Percentiles rank a stretch among this genome's conserved stretches.
Conservation (phyloP, 2,888 invertebrate genomes). For the Xestia ashworthii region DNA sequence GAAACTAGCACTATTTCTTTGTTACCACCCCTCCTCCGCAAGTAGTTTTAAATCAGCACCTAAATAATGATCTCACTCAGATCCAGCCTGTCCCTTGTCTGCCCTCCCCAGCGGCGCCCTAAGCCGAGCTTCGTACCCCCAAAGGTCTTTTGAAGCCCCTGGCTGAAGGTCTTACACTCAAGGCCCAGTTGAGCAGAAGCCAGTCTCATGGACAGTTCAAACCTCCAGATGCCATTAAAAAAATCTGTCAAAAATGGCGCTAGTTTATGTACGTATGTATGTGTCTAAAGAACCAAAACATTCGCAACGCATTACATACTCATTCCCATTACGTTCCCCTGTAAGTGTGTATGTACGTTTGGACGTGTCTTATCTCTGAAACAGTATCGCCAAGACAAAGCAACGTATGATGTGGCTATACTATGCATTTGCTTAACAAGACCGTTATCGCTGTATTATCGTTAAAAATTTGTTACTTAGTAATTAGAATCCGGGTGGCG, state of each 20-base stretch:
- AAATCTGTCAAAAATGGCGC: background rate
- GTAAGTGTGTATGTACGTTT: constrained; percentile 57
- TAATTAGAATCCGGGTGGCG: constrained; percentile 62
- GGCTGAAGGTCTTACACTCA: no score
- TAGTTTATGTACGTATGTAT: background rate
- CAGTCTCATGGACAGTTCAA: no score
- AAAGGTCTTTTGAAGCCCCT: no score
- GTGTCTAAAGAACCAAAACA: background rate
- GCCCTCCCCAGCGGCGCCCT: no score
- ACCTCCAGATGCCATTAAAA: no score
- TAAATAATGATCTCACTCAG: no score
- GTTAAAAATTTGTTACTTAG: constrained; percentile 72
- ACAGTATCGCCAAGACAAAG: constrained; percentile 71
- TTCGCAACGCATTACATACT: constrained; percentile 23
- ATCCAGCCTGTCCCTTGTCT: no score
- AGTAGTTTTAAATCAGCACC: no score
- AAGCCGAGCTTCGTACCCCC: no score
- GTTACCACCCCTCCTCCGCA: no score
- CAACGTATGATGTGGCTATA: constrained; percentile 69
- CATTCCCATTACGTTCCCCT: constrained; percentile 28
- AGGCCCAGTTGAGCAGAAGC: no score
- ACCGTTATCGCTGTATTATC: constrained; percentile 70
- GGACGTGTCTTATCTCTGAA: constrained; percentile 75
- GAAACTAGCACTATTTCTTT: no score
- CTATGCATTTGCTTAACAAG: constrained; percentile 68